Conservation (phyloP, 2,797 vertebrate species). For the Ptychadena robeensis region DNA sequence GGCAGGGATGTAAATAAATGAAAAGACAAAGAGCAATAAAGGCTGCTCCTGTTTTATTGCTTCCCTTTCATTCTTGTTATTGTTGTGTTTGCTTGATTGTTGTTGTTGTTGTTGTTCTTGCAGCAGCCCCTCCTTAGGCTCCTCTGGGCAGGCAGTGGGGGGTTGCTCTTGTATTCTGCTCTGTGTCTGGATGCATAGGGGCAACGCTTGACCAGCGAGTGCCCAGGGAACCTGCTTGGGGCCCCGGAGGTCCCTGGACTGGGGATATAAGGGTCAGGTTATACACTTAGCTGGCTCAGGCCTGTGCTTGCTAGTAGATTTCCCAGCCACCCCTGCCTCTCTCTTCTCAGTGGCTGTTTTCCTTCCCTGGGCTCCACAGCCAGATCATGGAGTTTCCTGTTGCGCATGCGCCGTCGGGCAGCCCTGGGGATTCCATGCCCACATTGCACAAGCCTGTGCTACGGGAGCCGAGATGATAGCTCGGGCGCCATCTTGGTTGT, state of each 20-base stretch:
- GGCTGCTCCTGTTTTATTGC: slow-evolving; percentile 24
- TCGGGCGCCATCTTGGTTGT: slow-evolving; percentile 21
- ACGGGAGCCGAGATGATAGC: slow-evolving; percentile 46
- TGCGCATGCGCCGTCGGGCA: slow-evolving; percentile 80
- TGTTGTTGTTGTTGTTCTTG: slow-evolving; percentile 59
- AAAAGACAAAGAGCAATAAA: slow-evolving; percentile 60
- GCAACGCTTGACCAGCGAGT: background rate
- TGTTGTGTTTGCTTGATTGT: slow-evolving; percentile 56
- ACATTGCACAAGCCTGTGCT: slow-evolving; percentile 67
- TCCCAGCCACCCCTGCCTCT: slow-evolving; percentile 70
- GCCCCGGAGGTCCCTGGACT: slow-evolving; percentile 55
- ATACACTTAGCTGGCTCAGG: slow-evolving; percentile 63
- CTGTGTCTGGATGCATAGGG: slow-evolving; percentile 65
- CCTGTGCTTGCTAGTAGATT: slow-evolving; percentile 69
- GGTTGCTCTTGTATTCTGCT: slow-evolving; percentile 62
- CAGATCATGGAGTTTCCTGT: slow-evolving; percentile 90
- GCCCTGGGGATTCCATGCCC: slow-evolving; percentile 81
- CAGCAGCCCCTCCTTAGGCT: slow-evolving; percentile 60
- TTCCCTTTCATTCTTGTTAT: slow-evolving; percentile 51
- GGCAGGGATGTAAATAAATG: slow-evolving; percentile 45
- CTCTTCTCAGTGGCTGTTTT: slow-evolving; percentile 60
- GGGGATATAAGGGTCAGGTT: slow-evolving; percentile 66
- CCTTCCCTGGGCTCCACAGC: slow-evolving; percentile 64
- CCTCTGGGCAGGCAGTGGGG: slow-evolving; percentile 58
- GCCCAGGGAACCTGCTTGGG: slow-evolving; percentile 35